Conservation (phyloP, 2,797 vertebrate genomes). For the Erethizon dorsatum region DNA sequence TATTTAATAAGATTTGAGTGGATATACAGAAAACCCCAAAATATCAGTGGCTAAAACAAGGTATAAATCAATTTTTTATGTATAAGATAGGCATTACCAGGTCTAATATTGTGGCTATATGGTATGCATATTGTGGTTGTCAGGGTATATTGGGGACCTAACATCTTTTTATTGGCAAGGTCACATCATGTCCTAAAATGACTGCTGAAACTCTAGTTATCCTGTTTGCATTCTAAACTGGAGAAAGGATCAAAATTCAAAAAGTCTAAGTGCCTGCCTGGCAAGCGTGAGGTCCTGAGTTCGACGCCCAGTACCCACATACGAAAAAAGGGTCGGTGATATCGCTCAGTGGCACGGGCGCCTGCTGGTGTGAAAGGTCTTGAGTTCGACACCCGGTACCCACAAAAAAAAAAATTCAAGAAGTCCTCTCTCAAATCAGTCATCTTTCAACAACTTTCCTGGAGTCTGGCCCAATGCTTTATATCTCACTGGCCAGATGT, state of each 20-base stretch:
- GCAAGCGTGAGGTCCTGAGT: too few relatives aligned
- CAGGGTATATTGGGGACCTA: too few relatives aligned
- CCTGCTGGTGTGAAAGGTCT: too few relatives aligned
- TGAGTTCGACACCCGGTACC: too few relatives aligned
- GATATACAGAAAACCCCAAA: not conserved
- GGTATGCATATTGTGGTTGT: not conserved
- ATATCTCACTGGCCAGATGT: not conserved
- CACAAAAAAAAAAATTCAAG: too few relatives aligned
- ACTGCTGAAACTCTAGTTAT: not conserved
- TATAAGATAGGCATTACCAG: not conserved
- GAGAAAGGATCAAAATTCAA: not conserved
- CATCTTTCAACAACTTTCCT: not conserved
- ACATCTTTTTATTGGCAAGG: not conserved
- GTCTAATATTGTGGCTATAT: not conserved
- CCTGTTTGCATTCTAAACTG: not conserved
- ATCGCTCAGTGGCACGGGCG: too few relatives aligned
- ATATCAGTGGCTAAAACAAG: not conserved
- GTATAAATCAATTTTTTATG: not conserved
- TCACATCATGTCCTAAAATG: not conserved
- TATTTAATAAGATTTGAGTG: not conserved
- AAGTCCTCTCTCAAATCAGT: not conserved
- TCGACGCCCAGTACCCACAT: too few relatives aligned
- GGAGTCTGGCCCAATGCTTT: not conserved
- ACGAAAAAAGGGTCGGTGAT: too few relatives aligned
- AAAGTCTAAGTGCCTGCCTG: not conserved